A percentile compares a stretch with the other conserved stretches of the same genome.
phyloP scores from a whole-genome alignment of 2,888 invertebrate genomes.

The Lasioglossum villosulum region DNA sequence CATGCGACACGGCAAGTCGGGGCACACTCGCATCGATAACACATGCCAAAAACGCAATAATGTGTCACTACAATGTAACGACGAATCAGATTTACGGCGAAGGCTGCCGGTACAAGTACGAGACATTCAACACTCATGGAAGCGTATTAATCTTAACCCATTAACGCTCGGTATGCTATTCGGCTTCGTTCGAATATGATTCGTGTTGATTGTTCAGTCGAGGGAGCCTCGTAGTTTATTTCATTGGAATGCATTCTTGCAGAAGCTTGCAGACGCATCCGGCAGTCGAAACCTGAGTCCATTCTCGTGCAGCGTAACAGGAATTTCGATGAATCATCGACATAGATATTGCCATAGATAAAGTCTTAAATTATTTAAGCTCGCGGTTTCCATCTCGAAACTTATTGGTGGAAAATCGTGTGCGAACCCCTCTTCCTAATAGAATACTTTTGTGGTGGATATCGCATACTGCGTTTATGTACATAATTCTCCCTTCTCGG shows the following conservation, averaged over 20 bases:
- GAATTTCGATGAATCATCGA: not conserved
- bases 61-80: conserved; percentile 19
- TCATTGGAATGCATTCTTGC: not conserved
- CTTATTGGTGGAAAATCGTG: not conserved
- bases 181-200: not conserved
- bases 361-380: not conserved
- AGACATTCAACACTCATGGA: conserved; percentile 3
- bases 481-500: not conserved
- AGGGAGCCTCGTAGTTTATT: not conserved
- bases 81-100: not conserved
- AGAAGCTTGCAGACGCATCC: not conserved
- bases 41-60: conserved; percentile 58
- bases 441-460: not conserved
- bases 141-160: not conserved
- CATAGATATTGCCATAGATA: not conserved
- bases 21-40: conserved; percentile 57
- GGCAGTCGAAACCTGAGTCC: not conserved
- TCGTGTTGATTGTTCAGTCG: not conserved
- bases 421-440: not conserved
- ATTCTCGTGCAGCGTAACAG: not conserved
- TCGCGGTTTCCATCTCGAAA: not conserved
- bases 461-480: not conserved
- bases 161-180: conserved; percentile 9
- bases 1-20: conserved; percentile 73
- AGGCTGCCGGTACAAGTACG: conserved; percentile 5